Conservation (phyloP, 35 echinoderm and acorn worm genomes). For the Lytechinus variegatus region DNA sequence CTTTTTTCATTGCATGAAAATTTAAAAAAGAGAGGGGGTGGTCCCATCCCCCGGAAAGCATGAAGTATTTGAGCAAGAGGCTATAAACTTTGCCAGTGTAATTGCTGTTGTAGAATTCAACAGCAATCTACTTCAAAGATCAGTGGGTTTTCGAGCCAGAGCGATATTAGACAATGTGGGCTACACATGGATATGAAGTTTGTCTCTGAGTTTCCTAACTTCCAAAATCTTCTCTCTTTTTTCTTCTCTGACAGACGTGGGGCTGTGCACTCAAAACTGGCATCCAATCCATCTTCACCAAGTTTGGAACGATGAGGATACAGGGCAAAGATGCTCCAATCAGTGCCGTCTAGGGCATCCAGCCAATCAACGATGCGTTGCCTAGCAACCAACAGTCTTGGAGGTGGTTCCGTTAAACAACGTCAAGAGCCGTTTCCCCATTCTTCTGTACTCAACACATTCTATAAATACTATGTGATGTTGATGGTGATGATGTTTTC, state of each 20-base stretch:
- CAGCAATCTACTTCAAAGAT: too few relatives aligned
- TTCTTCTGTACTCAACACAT: not conserved
- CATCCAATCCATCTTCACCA: constrained; percentile 78
- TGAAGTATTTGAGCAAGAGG: too few relatives aligned
- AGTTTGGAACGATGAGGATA: constrained; percentile 60
- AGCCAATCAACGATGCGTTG: not conserved
- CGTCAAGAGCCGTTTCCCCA: not conserved
- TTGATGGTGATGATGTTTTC: constrained; percentile 1
- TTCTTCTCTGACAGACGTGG: constrained; percentile 78
- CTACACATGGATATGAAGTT: too few relatives aligned
- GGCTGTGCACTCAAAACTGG: constrained; percentile 89
- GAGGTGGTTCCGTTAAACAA: not conserved
- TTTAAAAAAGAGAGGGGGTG: too few relatives aligned
- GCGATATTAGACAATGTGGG: too few relatives aligned
- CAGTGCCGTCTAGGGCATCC: constrained; percentile 71
- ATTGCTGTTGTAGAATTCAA: too few relatives aligned
- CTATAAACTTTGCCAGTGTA: too few relatives aligned
- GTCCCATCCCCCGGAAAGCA: too few relatives aligned
- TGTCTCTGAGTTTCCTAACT: not conserved
- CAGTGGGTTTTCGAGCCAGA: too few relatives aligned
- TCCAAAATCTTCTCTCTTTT: not conserved
- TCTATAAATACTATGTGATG: not conserved
- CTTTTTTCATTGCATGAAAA: too few relatives aligned
- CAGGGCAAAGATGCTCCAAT: constrained; percentile 71
- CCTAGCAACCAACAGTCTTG: not conserved